These are phyloP conservation scores for Clavelina lepadiformis DNA, from an alignment of 23 tunicate genomes.

Conservation along the genomic window DNA sequence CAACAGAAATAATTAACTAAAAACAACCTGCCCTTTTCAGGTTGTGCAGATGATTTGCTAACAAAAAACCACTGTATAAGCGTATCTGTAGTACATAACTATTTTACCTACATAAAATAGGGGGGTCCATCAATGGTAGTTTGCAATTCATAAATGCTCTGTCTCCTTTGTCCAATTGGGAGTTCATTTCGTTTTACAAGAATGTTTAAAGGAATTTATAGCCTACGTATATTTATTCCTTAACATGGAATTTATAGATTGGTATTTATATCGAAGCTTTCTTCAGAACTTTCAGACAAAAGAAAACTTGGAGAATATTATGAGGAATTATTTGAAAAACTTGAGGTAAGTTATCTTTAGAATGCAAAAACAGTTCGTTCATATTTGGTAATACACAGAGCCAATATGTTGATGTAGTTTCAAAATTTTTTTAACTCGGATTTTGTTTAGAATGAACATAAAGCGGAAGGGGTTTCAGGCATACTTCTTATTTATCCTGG, in stretches of 20 bases:
- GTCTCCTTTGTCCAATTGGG: too few species aligned
- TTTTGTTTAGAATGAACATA: slow-evolving; percentile 45
- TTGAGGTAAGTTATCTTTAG: background rate
- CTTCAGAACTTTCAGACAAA: slow-evolving; percentile 50
- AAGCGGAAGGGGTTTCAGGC: slow-evolving; percentile 79
- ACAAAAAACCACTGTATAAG: too few species aligned
- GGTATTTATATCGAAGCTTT: slow-evolving; percentile 58
- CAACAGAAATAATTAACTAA: too few species aligned
- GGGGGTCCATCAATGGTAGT: too few species aligned
- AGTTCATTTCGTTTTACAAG: background rate
- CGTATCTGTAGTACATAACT: too few species aligned
- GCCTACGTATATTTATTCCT: background rate
- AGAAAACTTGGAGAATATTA: slow-evolving; percentile 53
- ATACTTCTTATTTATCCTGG: slow-evolving; percentile 77
- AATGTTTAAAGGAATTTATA: background rate
- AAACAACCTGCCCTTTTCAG: too few species aligned
- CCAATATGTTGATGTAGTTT: background rate
- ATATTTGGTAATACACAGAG: background rate
- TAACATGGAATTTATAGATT: slow-evolving; percentile 30
- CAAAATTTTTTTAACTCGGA: background rate
- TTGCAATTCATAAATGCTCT: too few species aligned
- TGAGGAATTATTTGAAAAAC: slow-evolving; percentile 55
- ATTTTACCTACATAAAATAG: too few species aligned
- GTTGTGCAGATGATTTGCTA: too few species aligned
- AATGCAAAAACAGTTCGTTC: background rate